Base-by-base conservation (phyloP, 2,113 vertebrate species). In the Otus sunia region DNA sequence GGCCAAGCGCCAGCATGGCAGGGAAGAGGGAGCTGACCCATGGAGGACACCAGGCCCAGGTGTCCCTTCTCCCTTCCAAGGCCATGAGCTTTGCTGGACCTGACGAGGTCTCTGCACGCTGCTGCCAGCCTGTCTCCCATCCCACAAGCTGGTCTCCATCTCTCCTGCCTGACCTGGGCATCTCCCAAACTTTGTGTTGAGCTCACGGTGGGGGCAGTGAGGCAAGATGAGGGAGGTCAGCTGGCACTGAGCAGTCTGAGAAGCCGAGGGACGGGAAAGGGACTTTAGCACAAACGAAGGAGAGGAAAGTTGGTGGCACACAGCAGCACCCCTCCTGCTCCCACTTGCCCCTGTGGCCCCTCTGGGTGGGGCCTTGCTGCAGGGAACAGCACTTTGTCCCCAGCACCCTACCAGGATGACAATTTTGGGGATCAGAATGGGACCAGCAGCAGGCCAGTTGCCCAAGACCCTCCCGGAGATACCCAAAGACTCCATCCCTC, bases 171-270 rank as follows among this genome's bases (percentile, higher is more conserved):
- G 41, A 18, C 18, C 62, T 5, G 15, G n/a, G 58, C 49, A 72
- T 5, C 47, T 39, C 34, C 32, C 32, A 67, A 56, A 82, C 58
- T 55, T 23, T 27, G 19, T 5, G 16, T 10, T 18, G 32, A 12
- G 41, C 72, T 88, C 3, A 1, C 2, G 5, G 43, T 16, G 3
- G 0, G 1, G 0, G 19, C 15, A 10, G 5, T 1, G 3, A 62
- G 9, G 5, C 6, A 8, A 10, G 43, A 36, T 3, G 36, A 88
- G 30, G 23, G 67, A 86, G 23, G 27, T 27, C 62, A 49, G 58
- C 22, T 6, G 7, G 73, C 52, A 43, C 34, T 5, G 5, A 68
- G 43, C 37, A 21, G 47, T 2, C 5, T 8, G 60, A 39, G 77
- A 56, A 87, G 47, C 29, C 3, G 3, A 60, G 19, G 21, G 37